Evolutionary conservation across 2,113 vertebrate genomes (phyloP).

Genomic region (Climacteris rufus): DNA sequence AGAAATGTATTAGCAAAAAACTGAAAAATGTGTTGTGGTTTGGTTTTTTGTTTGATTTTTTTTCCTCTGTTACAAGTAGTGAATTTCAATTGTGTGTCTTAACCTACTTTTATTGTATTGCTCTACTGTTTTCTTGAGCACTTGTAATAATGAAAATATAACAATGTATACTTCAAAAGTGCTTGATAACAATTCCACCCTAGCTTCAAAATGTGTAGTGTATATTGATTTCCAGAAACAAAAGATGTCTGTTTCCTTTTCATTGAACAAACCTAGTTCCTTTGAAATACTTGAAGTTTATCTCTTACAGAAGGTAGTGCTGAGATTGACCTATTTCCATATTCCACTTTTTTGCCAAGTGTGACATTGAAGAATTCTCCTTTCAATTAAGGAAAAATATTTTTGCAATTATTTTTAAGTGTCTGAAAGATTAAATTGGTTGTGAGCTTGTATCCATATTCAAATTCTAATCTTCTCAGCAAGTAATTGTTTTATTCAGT

Average conservation of each 20-base stretch:
- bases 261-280: neutral
- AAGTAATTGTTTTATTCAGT: conserved; percentile 25
- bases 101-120: conserved; percentile 14
- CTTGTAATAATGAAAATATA: conserved; percentile 33
- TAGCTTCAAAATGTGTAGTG: neutral
- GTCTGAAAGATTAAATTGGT: neutral
- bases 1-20: conserved; percentile 8
- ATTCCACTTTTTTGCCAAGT: neutral
- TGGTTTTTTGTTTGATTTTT: neutral
- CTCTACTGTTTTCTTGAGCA: neutral
- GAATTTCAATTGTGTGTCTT: conserved; percentile 22
- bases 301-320: neutral
- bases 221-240: conserved; percentile 33
- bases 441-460: neutral
- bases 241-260: neutral
- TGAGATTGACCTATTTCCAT: conserved; percentile 12
- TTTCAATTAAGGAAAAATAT: neutral
- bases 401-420: conserved; percentile 10
- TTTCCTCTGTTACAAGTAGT: neutral
- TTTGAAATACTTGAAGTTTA: neutral
- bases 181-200: neutral
- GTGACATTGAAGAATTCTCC: neutral
- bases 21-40: neutral
- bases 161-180: neutral
- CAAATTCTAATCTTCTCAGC: conserved; percentile 21